Conservation (phyloP, 2,797 vertebrate genomes). For the Microctenopoma lineatum region DNA sequence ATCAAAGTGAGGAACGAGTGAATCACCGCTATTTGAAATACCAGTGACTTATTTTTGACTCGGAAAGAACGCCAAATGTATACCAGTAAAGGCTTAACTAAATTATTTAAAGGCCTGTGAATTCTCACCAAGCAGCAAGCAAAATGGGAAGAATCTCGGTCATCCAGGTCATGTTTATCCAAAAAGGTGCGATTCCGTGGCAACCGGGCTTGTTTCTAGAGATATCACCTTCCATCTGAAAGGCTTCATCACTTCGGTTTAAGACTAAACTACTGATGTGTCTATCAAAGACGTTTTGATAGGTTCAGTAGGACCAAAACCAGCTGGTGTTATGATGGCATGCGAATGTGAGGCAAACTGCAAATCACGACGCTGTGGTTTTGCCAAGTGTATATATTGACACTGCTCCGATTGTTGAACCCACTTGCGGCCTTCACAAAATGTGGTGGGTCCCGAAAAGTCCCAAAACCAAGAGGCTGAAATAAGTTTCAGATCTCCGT, state of each 20-base stretch:
- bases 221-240: too few relatives aligned
- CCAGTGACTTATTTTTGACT: constrained; percentile 70
- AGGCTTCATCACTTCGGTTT: too few relatives aligned
- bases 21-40: constrained; percentile 74
- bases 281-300: too few relatives aligned
- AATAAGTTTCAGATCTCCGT: constrained; percentile 55
- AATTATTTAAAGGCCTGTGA: constrained; percentile 35
- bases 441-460: constrained; percentile 38
- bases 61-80: constrained; percentile 63
- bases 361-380: constrained; percentile 55
- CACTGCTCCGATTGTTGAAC: constrained; percentile 50
- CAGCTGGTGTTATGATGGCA: constrained; percentile 36
- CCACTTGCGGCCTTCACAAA: constrained; percentile 48
- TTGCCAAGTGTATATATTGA: constrained; percentile 61
- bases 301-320: background rate
- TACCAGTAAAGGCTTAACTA: constrained; percentile 42
- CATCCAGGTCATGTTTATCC: too few relatives aligned
- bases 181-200: too few relatives aligned
- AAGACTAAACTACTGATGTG: too few relatives aligned
- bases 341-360: constrained; percentile 45
- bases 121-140: constrained; percentile 8
- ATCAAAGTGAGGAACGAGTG: constrained; percentile 71
- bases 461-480: constrained; percentile 49
- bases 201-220: too few relatives aligned
- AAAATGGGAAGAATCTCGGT: too few relatives aligned